Conservation (phyloP, 2,888 invertebrate species). For the Thyatira batis region DNA sequence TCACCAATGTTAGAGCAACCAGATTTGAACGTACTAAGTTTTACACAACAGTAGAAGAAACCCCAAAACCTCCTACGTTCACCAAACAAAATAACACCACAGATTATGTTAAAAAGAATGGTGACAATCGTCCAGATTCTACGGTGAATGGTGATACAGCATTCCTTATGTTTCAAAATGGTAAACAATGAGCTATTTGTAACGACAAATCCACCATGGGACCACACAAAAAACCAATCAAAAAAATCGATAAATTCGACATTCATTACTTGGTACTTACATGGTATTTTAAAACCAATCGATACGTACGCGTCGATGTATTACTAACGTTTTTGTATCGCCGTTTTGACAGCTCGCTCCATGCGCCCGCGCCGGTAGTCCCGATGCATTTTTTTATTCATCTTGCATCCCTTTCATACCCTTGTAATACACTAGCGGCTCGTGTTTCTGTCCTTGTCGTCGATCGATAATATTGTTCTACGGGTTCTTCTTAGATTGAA, state of each 20-base stretch:
- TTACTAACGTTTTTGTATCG: constrained; percentile 30
- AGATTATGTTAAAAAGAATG: constrained; percentile 24
- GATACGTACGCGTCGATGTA: constrained; percentile 45
- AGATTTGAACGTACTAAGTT: no score
- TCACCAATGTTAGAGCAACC: background rate
- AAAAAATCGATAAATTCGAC: constrained; percentile 24
- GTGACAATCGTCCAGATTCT: constrained; percentile 31
- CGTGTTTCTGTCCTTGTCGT: constrained; percentile 47
- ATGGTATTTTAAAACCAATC: constrained; percentile 19
- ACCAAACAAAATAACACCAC: background rate
- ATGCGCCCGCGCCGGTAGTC: constrained; percentile 46
- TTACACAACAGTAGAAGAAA: background rate
- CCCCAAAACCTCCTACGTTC: background rate
- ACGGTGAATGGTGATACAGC: constrained; percentile 34
- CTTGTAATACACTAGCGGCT: constrained; percentile 49
- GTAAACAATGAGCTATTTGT: constrained; percentile 48
- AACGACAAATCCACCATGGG: constrained; percentile 27
- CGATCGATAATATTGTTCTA: constrained; percentile 68
- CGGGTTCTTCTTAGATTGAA: constrained; percentile 53
- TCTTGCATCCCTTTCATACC: constrained; percentile 41
- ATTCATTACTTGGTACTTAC: constrained; percentile 35
- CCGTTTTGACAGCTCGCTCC: constrained; percentile 26
- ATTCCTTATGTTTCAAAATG: constrained; percentile 43
- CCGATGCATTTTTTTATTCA: constrained; percentile 22
- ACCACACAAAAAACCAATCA: constrained; percentile 8